Evolutionary conservation across 2,113 vertebrate genomes (phyloP).

Genomic region (Marmota flaviventris): DNA sequence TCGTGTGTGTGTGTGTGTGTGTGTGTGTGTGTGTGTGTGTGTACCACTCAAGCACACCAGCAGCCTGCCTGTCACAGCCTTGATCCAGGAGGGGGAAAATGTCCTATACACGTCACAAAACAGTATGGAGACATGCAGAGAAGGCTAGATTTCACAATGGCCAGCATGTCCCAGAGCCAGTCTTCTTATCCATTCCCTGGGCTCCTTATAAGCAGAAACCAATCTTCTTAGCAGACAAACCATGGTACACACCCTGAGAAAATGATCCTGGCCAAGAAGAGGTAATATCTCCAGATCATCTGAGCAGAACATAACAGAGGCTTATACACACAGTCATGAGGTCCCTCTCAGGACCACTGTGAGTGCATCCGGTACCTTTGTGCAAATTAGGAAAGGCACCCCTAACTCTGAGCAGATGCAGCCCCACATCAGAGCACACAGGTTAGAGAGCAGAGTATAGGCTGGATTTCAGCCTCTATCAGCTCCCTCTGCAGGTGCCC

Average conservation of each 20-base stretch:
- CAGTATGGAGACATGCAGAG: neutral
- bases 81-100: neutral
- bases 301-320: constrained; percentile 68
- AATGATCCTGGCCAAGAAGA: constrained; percentile 72
- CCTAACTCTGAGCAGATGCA: neutral
- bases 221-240: constrained; percentile 74
- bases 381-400: constrained; percentile 63
- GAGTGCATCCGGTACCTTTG: constrained; percentile 20
- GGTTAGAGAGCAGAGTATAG: neutral
- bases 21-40: neutral
- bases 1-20: neutral
- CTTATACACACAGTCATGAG: neutral
- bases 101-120: neutral
- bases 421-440: neutral
- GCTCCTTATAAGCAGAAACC: constrained; percentile 45
- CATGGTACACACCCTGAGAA: constrained; percentile 81
- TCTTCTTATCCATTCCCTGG: constrained; percentile 31
- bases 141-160: constrained; percentile 29
- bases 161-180: neutral
- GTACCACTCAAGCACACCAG: neutral
- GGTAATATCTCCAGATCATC: constrained; percentile 70
- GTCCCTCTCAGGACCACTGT: constrained; percentile 1
- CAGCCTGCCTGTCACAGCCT: neutral
- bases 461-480: neutral
- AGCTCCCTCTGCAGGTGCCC: constrained; percentile 16